These are phyloP conservation scores for Calyptomena viridis DNA, from an alignment of 2,113 vertebrate genomes.

Conservation along the genomic window DNA sequence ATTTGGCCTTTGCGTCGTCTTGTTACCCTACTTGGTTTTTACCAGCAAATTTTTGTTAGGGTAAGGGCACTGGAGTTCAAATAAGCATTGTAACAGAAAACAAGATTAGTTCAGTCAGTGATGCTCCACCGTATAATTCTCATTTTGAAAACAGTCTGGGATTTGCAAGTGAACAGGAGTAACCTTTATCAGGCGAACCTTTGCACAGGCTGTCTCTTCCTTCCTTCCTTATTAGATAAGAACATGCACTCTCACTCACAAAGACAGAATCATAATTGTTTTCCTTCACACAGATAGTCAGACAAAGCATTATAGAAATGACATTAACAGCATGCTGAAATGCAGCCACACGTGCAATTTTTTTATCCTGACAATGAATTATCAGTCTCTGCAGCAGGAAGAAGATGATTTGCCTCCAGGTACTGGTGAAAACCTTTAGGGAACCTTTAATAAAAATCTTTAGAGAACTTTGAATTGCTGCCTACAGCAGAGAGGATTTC, in stretches of 20 bases:
- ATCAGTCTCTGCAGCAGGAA: constrained; percentile 10
- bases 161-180: constrained; percentile 20
- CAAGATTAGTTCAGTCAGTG: not conserved
- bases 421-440: constrained; percentile 30
- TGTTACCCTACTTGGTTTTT: not conserved
- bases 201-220: constrained; percentile 11
- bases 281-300: constrained; percentile 27
- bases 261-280: not conserved
- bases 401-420: constrained; percentile 35
- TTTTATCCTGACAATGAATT: constrained; percentile 39
- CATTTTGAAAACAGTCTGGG: constrained; percentile 1
- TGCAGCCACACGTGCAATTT: constrained; percentile 31
- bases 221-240: constrained; percentile 52
- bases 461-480: constrained; percentile 19
- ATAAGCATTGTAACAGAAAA: not conserved
- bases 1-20: not conserved
- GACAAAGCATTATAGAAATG: constrained; percentile 15
- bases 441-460: constrained; percentile 36
- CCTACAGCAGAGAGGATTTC: constrained; percentile 42
- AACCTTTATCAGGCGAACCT: constrained; percentile 43
- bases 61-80: not conserved
- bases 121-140: not conserved
- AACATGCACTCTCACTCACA: not conserved
- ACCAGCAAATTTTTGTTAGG: not conserved
- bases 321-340: constrained; percentile 33